These are phyloP conservation scores for Abscondita cerata DNA, from an alignment of 2,888 invertebrate species.

Conservation along the genomic window DNA sequence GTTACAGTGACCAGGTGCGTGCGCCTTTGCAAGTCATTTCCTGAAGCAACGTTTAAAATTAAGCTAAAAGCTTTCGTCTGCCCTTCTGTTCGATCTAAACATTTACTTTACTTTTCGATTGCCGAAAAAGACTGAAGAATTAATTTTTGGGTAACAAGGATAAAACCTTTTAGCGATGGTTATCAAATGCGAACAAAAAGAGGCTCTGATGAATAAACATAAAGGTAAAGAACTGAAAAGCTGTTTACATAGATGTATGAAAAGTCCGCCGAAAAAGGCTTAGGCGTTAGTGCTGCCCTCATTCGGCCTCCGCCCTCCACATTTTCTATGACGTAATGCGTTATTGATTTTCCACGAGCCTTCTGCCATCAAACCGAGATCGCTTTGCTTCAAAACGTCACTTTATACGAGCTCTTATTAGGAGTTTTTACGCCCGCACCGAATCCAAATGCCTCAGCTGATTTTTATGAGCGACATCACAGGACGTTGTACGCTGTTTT, in stretches of 20 bases:
- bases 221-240: slow-evolving; percentile 14
- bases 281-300: slow-evolving; percentile 42
- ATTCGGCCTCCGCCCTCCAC: slow-evolving; percentile 41
- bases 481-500: slow-evolving; percentile 30
- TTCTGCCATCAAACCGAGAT: slow-evolving; percentile 51
- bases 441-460: slow-evolving; percentile 42
- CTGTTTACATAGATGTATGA: slow-evolving; percentile 29
- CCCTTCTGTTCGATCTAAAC: slow-evolving; percentile 21
- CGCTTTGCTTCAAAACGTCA: slow-evolving; percentile 52
- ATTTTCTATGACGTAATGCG: slow-evolving; percentile 54
- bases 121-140: slow-evolving; percentile 14
- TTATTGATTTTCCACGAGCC: slow-evolving; percentile 58
- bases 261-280: slow-evolving; percentile 33
- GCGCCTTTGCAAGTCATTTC: slow-evolving; percentile 49
- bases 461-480: slow-evolving; percentile 44
- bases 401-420: slow-evolving; percentile 52
- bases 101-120: slow-evolving; percentile 33
- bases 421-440: slow-evolving; percentile 40
- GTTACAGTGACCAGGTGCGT: slow-evolving; percentile 44
- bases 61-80: slow-evolving; percentile 40
- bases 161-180: background rate
- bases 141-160: slow-evolving; percentile 11
- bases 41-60: slow-evolving; percentile 42
- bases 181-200: slow-evolving; percentile 1
- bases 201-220: slow-evolving; percentile 10